Conservation (phyloP, 2,888 invertebrate species). For the Hypena proboscidalis region DNA sequence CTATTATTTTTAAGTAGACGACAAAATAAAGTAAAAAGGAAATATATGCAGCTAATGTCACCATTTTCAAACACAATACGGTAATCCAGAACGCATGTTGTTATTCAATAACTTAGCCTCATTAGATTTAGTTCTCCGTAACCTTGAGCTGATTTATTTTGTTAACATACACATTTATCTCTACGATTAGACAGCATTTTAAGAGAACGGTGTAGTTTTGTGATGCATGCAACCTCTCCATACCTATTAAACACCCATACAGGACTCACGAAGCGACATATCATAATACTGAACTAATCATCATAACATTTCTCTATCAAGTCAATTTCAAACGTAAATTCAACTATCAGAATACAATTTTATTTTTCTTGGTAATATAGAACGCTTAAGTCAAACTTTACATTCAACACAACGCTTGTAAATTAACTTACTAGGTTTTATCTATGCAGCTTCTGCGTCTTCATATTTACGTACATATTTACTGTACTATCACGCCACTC, state of each 20-base stretch:
- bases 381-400: slow-evolving; percentile 27
- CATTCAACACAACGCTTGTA: slow-evolving; percentile 33
- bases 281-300: neutral
- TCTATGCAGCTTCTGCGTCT: slow-evolving; percentile 36
- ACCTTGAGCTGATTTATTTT: neutral
- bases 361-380: slow-evolving; percentile 17
- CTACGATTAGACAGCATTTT: neutral
- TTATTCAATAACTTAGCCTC: slow-evolving; percentile 33
- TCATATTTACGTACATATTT: slow-evolving; percentile 14
- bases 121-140: slow-evolving; percentile 17
- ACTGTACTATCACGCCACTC: slow-evolving; percentile 8
- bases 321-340: neutral
- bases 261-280: slow-evolving; percentile 3
- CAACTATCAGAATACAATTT: neutral
- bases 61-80: slow-evolving; percentile 50
- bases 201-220: neutral
- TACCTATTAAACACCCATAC: neutral
- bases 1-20: neutral
- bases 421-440: slow-evolving; percentile 14
- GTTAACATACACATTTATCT: neutral
- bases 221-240: slow-evolving; percentile 9
- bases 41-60: slow-evolving; percentile 44
- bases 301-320: neutral
- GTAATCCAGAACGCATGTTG: slow-evolving; percentile 47
- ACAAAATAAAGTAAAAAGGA: slow-evolving; percentile 8